Evolutionary conservation across 2,888 invertebrate species (phyloP).

Genomic region (Aphodius sticticus): DNA sequence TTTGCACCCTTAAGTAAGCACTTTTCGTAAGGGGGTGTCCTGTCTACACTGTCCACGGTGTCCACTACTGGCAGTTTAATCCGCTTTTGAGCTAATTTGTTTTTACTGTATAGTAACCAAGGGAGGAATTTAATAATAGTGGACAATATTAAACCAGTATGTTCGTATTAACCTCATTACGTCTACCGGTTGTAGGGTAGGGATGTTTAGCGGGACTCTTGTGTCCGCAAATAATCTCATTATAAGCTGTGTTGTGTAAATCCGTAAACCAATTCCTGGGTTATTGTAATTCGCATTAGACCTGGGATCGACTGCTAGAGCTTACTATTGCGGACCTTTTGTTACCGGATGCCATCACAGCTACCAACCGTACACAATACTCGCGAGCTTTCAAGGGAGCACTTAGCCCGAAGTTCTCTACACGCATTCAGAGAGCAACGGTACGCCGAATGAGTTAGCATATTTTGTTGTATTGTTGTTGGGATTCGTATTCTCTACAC

Average conservation of each 20-base stretch:
- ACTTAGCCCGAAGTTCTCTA: neutral
- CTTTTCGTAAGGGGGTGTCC: no score
- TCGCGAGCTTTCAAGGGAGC: neutral
- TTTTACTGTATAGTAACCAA: neutral
- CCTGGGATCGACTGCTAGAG: neutral
- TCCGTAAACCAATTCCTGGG: neutral
- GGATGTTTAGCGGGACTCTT: neutral
- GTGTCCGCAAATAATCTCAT: neutral
- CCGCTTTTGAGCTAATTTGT: neutral
- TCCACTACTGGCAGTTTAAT: neutral
- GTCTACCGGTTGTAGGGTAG: neutral
- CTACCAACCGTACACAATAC: neutral
- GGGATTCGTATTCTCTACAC: neutral
- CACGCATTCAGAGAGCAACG: neutral
- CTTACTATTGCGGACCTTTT: neutral
- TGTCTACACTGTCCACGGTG: no score
- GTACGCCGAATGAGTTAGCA: slow-evolving; percentile 4
- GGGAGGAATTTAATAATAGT: neutral
- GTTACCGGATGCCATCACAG: neutral
- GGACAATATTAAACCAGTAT: neutral
- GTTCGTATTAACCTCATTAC: neutral
- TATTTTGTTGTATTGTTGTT: neutral
- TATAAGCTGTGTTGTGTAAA: neutral
- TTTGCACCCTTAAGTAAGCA: neutral
- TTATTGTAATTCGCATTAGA: slow-evolving; percentile 4